Percentiles rank a stretch among this genome's conserved stretches.
phyloP scores from a whole-genome alignment of 2,888 invertebrate species.

The Cheilosia grossa region DNA sequence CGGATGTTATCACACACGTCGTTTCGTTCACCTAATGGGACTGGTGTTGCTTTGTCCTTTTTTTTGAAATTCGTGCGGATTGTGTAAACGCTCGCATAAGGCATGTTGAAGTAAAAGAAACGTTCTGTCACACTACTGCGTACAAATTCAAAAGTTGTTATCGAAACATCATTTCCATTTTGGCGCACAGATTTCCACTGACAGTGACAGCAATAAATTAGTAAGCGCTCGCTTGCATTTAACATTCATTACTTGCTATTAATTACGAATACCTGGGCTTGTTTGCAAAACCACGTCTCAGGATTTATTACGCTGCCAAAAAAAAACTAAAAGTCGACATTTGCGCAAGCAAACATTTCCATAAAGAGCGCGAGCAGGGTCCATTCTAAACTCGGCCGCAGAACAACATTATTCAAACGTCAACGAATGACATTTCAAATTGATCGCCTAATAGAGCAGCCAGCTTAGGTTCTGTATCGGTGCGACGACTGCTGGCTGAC shows the following conservation, averaged over 20 bases:
- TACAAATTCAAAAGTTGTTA: slow-evolving; percentile 46
- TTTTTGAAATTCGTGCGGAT: background rate
- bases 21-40: background rate
- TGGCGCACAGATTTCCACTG: slow-evolving; percentile 35
- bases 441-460: slow-evolving; percentile 61
- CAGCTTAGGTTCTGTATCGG: slow-evolving; percentile 19
- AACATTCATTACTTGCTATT: slow-evolving; percentile 50
- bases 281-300: slow-evolving; percentile 57
- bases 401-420: slow-evolving; percentile 72
- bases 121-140: slow-evolving; percentile 38
- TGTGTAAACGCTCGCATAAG: slow-evolving; percentile 9
- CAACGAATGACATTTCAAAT: slow-evolving; percentile 71
- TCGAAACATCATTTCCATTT: slow-evolving; percentile 59
- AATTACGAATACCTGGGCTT: slow-evolving; percentile 44
- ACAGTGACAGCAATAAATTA: slow-evolving; percentile 68
- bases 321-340: slow-evolving; percentile 20
- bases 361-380: slow-evolving; percentile 60
- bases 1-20: slow-evolving; percentile 41
- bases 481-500: slow-evolving; percentile 2
- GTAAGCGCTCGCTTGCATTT: slow-evolving; percentile 55
- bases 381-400: slow-evolving; percentile 61
- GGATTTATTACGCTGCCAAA: slow-evolving; percentile 66
- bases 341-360: slow-evolving; percentile 66
- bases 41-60: slow-evolving; percentile 9
- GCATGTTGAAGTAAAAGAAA: slow-evolving; percentile 31